Evolutionary conservation across 2,113 vertebrate genomes (phyloP).

Genomic region (Ammodytes dubius): DNA sequence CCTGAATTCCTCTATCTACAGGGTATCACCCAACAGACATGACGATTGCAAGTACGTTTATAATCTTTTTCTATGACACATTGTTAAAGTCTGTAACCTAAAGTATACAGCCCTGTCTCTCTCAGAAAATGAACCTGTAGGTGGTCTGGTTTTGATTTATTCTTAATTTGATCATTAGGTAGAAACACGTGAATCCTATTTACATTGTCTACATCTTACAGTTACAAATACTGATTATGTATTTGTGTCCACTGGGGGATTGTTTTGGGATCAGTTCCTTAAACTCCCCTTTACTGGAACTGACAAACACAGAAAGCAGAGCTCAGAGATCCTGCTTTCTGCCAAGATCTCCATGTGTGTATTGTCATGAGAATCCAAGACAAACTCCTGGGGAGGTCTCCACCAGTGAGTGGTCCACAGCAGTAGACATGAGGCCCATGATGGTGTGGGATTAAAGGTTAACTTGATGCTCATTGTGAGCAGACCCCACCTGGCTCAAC

Average conservation of each 20-base stretch:
- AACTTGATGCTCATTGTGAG: conserved; percentile 77
- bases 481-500: conserved; percentile 71
- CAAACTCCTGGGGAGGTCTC: conserved; percentile 79
- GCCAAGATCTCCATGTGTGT: conserved; percentile 72
- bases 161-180: neutral
- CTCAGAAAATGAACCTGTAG: neutral
- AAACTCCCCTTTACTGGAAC: conserved; percentile 56
- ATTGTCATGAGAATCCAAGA: conserved; percentile 68
- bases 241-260: conserved; percentile 30
- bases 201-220: neutral
- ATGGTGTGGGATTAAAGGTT: conserved; percentile 75
- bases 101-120: neutral
- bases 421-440: conserved; percentile 70
- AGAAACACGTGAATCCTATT: conserved; percentile 12
- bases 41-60: conserved; percentile 45
- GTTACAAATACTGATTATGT: conserved; percentile 24
- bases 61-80: neutral
- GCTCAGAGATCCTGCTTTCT: conserved; percentile 41
- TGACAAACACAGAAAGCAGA: conserved; percentile 64
- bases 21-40: conserved; percentile 25
- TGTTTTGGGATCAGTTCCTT: conserved; percentile 52
- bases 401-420: conserved; percentile 64
- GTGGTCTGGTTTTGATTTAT: neutral
- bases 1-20: conserved; percentile 26
- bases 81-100: neutral